Evolutionary conservation across 2,888 invertebrate species (phyloP), one percentile per base, ranked within the genome.

Genomic region (Lepidocyrtoides sp.): DNA sequence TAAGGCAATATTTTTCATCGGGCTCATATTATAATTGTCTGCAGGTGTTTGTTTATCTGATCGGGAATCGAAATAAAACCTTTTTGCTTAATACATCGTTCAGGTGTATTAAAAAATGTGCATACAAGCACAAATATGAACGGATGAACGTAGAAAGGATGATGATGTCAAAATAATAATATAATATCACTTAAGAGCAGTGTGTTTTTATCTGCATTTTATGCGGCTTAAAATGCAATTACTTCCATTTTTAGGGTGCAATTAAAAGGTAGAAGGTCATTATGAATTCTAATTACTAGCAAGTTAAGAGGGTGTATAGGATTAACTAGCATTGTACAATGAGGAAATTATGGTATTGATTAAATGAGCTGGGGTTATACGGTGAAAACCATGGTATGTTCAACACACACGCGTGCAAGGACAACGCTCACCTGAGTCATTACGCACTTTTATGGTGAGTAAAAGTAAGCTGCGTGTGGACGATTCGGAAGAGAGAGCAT

Each of bases 311-410:
- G 4, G 36, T 20, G 10, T 26, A n/a, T n/a, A 12, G 41, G 72
- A 72, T 41, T 72, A 41, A 72, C 20, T 7, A 72, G 17, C 51
- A 51, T 69, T 48, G 44, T n/a, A 79, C 54, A 79, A 36, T 72
- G 72, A 66, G 84, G 51, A 82, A 60, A 72, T 72, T 26, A 63
- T 85, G 48, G 23, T 85, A 85, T 85, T 75, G 85, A 85, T 85
- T 85, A 72, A 85, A 85, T 72, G 75, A 72, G 75, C 4, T 75
- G 48, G 44, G 29, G 51, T n/a, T 23, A n/a, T 17, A 26, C 75
- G 75, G 12, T 10, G 57, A 54, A 17, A 32, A 17, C 26, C n/a
- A n/a, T n/a, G n/a, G n/a, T n/a, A n/a, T n/a, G n/a, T n/a, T n/a
- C n/a, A n/a, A 44, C 75, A 54, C 54, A 17, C 54, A 14, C 20